Evolutionary conservation across 2,113 vertebrate species (phyloP).

Genomic region (Oryctolagus cuniculus): mOryCun1.1 NC_091433.1:137356001-137356500

Average conservation of each 20-base stretch:
- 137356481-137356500: neutral
- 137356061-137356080: neutral
- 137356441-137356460: neutral
- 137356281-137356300: neutral
- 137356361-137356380: neutral
- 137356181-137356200: neutral
- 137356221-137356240: neutral
- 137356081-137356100: neutral
- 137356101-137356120: constrained; percentile 37
- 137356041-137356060: neutral
- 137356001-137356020: neutral
- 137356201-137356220: constrained; percentile 16
- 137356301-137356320: neutral
- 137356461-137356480: neutral
- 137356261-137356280: neutral
- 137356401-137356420: neutral
- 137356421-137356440: neutral
- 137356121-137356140: neutral
- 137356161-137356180: neutral
- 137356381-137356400: neutral
- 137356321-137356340: neutral
- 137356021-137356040: constrained; percentile 20
- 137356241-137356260: neutral
- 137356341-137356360: neutral
- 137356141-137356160: too few relatives aligned